A percentile compares a stretch with the other conserved stretches of the same genome.
These are phyloP conservation scores for Siphonodentalium dalli DNA, from an alignment of 2,888 invertebrate species.

Conservation along the genomic window DNA sequence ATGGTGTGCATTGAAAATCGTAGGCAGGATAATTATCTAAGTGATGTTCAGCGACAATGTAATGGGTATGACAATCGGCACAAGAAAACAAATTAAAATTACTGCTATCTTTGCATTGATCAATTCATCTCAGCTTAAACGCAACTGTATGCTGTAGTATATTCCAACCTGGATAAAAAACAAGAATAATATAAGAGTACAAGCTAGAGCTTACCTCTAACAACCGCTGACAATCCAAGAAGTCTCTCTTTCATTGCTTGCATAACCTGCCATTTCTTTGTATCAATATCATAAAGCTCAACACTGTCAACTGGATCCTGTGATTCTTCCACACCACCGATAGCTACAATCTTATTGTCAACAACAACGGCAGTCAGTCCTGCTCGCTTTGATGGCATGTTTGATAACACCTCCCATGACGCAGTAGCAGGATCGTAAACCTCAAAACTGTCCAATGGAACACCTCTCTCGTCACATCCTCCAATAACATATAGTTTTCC, in stretches of 20 bases:
- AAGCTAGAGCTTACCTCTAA: conserved; percentile 48
- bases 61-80: too few relatives aligned
- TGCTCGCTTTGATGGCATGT: conserved; percentile 59
- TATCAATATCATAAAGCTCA: conserved; percentile 52
- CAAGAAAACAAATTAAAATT: too few relatives aligned
- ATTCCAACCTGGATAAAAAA: too few relatives aligned
- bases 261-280: conserved; percentile 49
- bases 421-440: conserved; percentile 42
- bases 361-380: conserved; percentile 48
- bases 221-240: conserved; percentile 55
- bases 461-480: conserved; percentile 60
- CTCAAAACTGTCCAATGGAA: conserved; percentile 57
- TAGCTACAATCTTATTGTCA: conserved; percentile 50
- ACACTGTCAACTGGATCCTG: conserved; percentile 58
- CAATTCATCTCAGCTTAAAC: too few relatives aligned
- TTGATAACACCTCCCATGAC: conserved; percentile 45
- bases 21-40: too few relatives aligned
- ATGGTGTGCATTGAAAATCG: too few relatives aligned
- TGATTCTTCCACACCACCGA: conserved; percentile 56
- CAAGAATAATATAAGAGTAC: too few relatives aligned
- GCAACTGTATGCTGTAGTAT: too few relatives aligned
- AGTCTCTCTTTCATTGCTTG: conserved; percentile 46
- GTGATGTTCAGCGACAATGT: too few relatives aligned
- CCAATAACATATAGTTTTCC: conserved; percentile 56
- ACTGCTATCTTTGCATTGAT: too few relatives aligned